These are phyloP conservation scores for Oligia fasciuncula DNA, from an alignment of 2,888 invertebrate genomes.

Conservation along the genomic window DNA sequence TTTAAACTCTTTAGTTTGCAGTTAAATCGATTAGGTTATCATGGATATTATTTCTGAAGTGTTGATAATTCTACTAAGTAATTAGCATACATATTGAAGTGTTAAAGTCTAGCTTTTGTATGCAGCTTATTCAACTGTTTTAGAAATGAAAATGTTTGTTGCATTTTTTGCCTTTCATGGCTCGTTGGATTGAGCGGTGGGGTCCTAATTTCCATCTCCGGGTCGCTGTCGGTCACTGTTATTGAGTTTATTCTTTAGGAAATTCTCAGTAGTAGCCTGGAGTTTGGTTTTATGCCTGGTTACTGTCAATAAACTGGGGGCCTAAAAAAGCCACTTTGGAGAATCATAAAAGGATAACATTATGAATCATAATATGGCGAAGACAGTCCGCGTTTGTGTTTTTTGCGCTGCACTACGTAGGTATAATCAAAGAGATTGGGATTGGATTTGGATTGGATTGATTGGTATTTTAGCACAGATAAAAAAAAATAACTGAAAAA, in stretches of 20 bases:
- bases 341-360: too few species aligned
- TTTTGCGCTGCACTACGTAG: too few species aligned
- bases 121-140: neutral
- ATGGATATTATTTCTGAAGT: slow-evolving; percentile 27
- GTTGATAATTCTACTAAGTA: slow-evolving; percentile 20
- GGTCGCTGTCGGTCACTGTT: too few species aligned
- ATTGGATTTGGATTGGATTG: too few species aligned
- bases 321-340: too few species aligned
- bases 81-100: slow-evolving; percentile 39
- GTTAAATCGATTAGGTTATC: slow-evolving; percentile 32
- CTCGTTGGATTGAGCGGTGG: neutral
- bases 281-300: neutral
- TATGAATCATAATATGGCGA: too few species aligned
- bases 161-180: neutral
- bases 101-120: neutral
- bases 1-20: slow-evolving; percentile 26
- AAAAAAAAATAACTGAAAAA: too few species aligned
- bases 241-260: neutral
- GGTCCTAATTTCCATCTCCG: neutral
- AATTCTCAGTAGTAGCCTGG: neutral
- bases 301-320: neutral
- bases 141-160: neutral
- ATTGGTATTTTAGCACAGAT: too few species aligned
- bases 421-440: too few species aligned
- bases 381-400: too few species aligned